These are phyloP conservation scores for Phengaris arion DNA, from an alignment of 2,888 invertebrate species.

Conservation along the genomic window DNA sequence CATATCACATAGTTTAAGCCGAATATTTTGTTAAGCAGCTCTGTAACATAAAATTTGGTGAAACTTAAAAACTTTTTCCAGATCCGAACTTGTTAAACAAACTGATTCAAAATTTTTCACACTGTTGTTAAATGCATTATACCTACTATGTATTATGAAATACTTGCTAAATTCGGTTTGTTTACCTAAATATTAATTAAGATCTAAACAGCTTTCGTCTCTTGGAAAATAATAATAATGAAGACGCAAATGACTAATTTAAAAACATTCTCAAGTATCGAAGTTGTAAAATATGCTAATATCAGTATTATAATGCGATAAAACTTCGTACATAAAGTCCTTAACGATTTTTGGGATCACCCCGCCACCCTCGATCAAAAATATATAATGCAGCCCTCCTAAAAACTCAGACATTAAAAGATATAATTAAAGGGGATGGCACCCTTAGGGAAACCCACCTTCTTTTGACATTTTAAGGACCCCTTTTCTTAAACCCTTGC, in stretches of 20 bases:
- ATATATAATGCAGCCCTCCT: slow-evolving; percentile 55
- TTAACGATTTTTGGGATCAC: slow-evolving; percentile 47
- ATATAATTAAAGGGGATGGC: slow-evolving; percentile 75
- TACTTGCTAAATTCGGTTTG: too few relatives aligned
- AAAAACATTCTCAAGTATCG: background rate
- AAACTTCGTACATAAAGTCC: slow-evolving; percentile 36
- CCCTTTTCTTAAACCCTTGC: slow-evolving; percentile 67
- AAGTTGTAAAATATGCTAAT: slow-evolving; percentile 20
- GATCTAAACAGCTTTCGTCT: too few relatives aligned
- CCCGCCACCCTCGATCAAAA: slow-evolving; percentile 40
- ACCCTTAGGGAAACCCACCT: slow-evolving; percentile 72
- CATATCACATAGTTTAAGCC: too few relatives aligned
- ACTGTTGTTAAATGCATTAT: too few relatives aligned
- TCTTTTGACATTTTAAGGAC: slow-evolving; percentile 77
- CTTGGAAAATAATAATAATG: too few relatives aligned
- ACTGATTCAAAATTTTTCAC: too few relatives aligned
- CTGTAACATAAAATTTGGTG: too few relatives aligned
- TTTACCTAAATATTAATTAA: too few relatives aligned
- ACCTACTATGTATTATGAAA: too few relatives aligned
- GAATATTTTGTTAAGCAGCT: too few relatives aligned
- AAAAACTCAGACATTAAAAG: slow-evolving; percentile 78
- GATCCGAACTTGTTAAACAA: too few relatives aligned
- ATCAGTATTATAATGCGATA: slow-evolving; percentile 14
- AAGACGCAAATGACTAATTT: slow-evolving; percentile 23
- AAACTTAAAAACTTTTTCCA: too few relatives aligned